Evolutionary conservation across 2,888 invertebrate genomes (phyloP).

Genomic region (Morpho helenor): DNA sequence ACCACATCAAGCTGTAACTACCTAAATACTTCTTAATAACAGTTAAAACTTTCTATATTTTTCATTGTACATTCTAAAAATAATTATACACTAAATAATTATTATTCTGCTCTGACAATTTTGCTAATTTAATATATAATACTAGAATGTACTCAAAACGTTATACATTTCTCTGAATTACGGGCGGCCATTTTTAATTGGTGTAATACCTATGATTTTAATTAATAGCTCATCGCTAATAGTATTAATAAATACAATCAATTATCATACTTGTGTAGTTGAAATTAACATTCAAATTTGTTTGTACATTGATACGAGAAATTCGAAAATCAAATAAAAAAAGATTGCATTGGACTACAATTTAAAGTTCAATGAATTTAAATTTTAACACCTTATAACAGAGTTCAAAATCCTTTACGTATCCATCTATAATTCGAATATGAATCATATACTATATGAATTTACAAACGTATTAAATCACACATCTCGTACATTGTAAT

Average conservation of each 20-base stretch:
- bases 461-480: background rate
- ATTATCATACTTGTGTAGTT: background rate
- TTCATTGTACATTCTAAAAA: no score
- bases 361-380: background rate
- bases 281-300: background rate
- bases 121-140: no score
- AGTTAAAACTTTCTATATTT: no score
- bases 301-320: background rate
- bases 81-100: no score
- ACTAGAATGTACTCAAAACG: background rate
- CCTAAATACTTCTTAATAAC: no score
- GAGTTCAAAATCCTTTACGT: background rate
- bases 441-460: background rate
- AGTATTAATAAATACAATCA: background rate
- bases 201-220: background rate
- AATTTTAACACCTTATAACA: background rate
- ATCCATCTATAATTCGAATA: background rate
- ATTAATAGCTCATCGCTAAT: background rate
- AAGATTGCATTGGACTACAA: background rate
- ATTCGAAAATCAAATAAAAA: background rate
- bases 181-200: constrained; percentile 6
- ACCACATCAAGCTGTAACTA: no score
- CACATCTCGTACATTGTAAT: background rate
- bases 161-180: background rate
- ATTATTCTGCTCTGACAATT: no score